phyloP scores from a whole-genome alignment of 2,888 invertebrate species.

The Chironomus tentans region DNA sequence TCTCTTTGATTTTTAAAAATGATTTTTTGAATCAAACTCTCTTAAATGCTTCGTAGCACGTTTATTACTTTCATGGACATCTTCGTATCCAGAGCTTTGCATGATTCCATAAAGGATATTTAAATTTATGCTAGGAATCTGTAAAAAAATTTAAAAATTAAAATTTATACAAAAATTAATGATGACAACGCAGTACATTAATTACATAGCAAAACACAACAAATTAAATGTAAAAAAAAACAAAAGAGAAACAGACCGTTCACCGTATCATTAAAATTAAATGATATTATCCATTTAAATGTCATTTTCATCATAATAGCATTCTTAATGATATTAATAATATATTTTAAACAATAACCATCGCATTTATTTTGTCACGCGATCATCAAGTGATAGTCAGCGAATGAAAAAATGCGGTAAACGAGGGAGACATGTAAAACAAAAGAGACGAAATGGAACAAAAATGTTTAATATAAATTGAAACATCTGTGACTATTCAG shows the following conservation, averaged over 20 bases:
- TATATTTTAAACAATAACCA: background rate
- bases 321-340: background rate
- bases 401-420: too few species aligned
- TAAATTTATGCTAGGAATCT: too few species aligned
- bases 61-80: background rate
- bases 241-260: too few species aligned
- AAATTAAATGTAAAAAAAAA: background rate
- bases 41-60: too few species aligned
- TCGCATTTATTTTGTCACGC: background rate
- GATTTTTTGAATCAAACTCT: background rate
- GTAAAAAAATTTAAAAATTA: too few species aligned
- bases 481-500: too few species aligned
- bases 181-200: background rate
- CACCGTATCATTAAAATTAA: background rate
- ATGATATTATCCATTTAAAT: background rate
- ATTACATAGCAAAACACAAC: background rate
- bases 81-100: background rate
- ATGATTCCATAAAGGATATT: too few species aligned
- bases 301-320: background rate
- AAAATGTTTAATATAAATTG: too few species aligned
- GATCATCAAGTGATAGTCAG: background rate
- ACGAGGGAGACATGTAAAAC: too few species aligned
- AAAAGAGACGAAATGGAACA: too few species aligned
- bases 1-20: background rate
- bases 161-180: too few species aligned